These are phyloP conservation scores for Matsumyia berberina DNA, from an alignment of 2,888 invertebrate species.

Conservation along the genomic window DNA sequence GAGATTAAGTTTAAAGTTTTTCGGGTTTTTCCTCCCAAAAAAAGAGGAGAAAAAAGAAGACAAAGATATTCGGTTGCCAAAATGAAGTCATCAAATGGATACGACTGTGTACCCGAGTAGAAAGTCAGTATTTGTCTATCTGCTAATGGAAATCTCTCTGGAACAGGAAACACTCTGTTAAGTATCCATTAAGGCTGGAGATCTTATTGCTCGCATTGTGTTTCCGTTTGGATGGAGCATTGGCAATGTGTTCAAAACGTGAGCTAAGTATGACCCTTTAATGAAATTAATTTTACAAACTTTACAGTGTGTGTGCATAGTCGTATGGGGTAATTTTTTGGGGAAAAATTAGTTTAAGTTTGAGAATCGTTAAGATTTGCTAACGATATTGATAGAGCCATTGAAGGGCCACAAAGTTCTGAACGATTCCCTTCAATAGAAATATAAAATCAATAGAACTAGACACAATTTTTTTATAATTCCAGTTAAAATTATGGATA, in stretches of 20 bases:
- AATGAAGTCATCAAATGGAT: conserved; percentile 61
- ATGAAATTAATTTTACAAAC: conserved; percentile 20
- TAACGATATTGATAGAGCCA: too few relatives aligned
- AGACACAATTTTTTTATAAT: too few relatives aligned
- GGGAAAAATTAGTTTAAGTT: neutral
- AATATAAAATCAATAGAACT: too few relatives aligned
- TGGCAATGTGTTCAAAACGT: conserved; percentile 44
- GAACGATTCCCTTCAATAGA: too few relatives aligned
- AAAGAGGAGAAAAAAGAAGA: conserved; percentile 7
- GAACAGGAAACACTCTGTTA: conserved; percentile 65
- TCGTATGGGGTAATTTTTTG: neutral
- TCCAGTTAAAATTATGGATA: too few relatives aligned
- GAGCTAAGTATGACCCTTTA: neutral
- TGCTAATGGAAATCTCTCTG: conserved; percentile 65
- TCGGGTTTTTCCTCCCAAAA: neutral
- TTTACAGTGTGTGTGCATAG: neutral
- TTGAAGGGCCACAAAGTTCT: too few relatives aligned
- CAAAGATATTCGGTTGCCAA: conserved; percentile 50
- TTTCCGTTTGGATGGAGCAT: conserved; percentile 43
- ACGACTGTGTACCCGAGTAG: conserved; percentile 51
- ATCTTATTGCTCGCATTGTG: conserved; percentile 50
- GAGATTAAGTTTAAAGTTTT: conserved; percentile 11
- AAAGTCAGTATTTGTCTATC: conserved; percentile 56
- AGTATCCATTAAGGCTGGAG: conserved; percentile 61
- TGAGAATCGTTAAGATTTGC: neutral